Evolutionary conservation across 2,797 vertebrate species (phyloP).

Genomic region (Diplodus sargus): DNA sequence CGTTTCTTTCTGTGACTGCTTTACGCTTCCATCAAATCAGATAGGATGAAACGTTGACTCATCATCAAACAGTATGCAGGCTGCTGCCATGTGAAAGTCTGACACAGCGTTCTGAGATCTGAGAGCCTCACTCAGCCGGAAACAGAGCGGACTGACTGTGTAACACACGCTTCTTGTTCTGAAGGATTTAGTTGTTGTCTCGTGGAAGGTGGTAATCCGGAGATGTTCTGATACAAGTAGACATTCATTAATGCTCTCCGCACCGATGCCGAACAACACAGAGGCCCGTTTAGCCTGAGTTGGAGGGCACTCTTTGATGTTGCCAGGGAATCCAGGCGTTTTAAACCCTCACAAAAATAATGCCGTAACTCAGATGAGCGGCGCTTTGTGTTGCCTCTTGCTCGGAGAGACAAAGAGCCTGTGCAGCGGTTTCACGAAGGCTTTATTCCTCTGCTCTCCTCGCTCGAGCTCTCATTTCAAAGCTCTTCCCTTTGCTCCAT

Average conservation of each 20-base stretch:
- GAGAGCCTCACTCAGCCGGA: constrained; percentile 17
- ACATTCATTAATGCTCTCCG: constrained; percentile 31
- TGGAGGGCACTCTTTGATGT: constrained; percentile 66
- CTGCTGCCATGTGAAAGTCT: constrained; percentile 15
- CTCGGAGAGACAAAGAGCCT: constrained; percentile 62
- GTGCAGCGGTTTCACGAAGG: constrained; percentile 55
- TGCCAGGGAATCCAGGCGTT: constrained; percentile 55
- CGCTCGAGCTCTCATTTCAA: constrained; percentile 66
- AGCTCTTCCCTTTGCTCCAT: constrained; percentile 57
- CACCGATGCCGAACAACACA: constrained; percentile 40
- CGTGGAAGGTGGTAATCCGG: constrained; percentile 9
- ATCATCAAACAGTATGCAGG: constrained; percentile 11
- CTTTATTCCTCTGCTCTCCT: constrained; percentile 51
- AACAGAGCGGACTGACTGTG: neutral
- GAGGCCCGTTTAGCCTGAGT: constrained; percentile 49
- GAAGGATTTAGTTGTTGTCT: constrained; percentile 29
- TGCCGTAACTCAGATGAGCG: constrained; percentile 45
- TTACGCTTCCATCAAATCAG: neutral
- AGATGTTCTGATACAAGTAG: constrained; percentile 20
- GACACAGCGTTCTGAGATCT: constrained; percentile 32
- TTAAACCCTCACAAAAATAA: constrained; percentile 67
- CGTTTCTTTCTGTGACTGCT: neutral
- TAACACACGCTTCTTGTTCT: constrained; percentile 5
- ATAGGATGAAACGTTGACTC: constrained; percentile 6
- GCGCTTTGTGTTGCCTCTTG: constrained; percentile 51